phyloP scores from a whole-genome alignment of 2,888 invertebrate genomes.

The Patella caerulea region DNA sequence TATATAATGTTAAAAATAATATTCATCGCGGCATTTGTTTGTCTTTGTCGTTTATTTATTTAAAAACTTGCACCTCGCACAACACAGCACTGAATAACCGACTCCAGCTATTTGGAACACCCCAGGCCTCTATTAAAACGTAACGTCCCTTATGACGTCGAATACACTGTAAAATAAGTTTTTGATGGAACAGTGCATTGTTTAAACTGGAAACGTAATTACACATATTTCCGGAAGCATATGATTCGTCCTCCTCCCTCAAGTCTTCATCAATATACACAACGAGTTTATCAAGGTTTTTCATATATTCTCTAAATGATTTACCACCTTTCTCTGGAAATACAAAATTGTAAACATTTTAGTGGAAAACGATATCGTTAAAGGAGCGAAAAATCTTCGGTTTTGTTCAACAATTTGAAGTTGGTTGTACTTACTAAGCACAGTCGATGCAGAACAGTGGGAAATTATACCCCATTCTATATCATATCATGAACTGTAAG shows the following conservation, averaged over 20 bases:
- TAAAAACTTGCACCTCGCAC: constrained; percentile 73
- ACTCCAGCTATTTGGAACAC: constrained; percentile 73
- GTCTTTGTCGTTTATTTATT: constrained; percentile 17
- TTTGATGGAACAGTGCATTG: constrained; percentile 73
- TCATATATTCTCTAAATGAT: constrained; percentile 71
- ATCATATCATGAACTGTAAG: too few species aligned
- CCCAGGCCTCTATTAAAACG: constrained; percentile 74
- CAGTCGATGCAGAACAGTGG: too few species aligned
- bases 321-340: constrained; percentile 51
- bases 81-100: constrained; percentile 74
- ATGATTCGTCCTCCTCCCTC: constrained; percentile 54
- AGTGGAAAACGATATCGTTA: too few species aligned
- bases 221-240: constrained; percentile 70
- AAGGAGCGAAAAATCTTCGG: too few species aligned
- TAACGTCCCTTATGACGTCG: constrained; percentile 72
- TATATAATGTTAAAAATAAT: background rate
- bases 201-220: constrained; percentile 73
- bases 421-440: too few species aligned
- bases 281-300: constrained; percentile 73
- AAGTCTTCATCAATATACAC: constrained; percentile 73
- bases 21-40: background rate
- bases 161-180: constrained; percentile 73
- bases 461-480: too few species aligned
- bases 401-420: too few species aligned
- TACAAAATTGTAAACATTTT: constrained; percentile 11